phyloP scores from a whole-genome alignment of 2,888 invertebrate genomes.

The Metopia argyrocephala region DNA sequence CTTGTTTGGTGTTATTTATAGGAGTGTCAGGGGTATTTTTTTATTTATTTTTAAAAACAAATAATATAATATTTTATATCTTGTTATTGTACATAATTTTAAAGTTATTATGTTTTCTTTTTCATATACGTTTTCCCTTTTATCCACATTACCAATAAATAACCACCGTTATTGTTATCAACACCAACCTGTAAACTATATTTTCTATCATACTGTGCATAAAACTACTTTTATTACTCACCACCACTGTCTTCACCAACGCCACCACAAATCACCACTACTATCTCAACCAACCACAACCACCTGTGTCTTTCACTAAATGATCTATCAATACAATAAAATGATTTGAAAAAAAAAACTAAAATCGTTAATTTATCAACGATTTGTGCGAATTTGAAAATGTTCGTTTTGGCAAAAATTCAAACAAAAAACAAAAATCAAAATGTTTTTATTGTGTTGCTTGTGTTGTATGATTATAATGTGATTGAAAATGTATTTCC shows the following conservation, averaged over 20 bases:
- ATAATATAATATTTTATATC: too few species aligned
- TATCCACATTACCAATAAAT: conserved; percentile 33
- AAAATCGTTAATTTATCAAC: neutral
- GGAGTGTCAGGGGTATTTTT: too few species aligned
- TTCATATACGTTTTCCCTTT: conserved; percentile 64
- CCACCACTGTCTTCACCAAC: conserved; percentile 38
- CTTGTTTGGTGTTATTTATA: too few species aligned
- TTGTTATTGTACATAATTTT: conserved; percentile 50
- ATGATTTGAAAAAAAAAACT: too few species aligned
- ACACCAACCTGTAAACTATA: neutral
- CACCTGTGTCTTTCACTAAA: conserved; percentile 46
- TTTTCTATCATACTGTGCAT: neutral
- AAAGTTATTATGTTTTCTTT: conserved; percentile 65
- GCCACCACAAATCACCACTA: conserved; percentile 17
- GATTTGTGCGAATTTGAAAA: neutral
- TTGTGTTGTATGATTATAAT: conserved; percentile 40
- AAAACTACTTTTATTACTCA: too few species aligned
- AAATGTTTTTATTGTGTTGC: conserved; percentile 47
- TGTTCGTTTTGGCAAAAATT: too few species aligned
- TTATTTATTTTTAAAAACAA: too few species aligned
- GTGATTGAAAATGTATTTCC: conserved; percentile 52
- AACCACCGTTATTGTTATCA: neutral
- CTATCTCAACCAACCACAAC: conserved; percentile 27
- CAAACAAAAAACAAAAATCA: conserved; percentile 24
- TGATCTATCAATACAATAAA: conserved; percentile 44